Base-by-base conservation (phyloP, 2,113 vertebrate genomes). In the Rhegmatorhina hoffmannsi region DNA sequence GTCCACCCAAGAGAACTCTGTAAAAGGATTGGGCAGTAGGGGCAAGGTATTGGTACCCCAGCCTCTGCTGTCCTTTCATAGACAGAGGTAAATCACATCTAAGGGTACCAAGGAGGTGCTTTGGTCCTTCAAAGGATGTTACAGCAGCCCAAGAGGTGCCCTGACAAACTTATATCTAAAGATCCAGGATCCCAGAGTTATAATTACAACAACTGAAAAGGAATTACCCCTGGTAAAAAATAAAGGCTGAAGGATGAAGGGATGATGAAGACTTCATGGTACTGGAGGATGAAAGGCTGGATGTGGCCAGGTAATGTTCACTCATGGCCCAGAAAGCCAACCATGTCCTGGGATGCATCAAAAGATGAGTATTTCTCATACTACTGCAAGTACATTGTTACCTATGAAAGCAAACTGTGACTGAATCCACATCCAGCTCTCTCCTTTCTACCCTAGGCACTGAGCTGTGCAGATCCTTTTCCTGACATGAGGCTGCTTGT, bases 351-450 rank as follows among this genome's bases (percentile, higher is more conserved):
- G 75, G 40, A 47, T 69, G 17, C 47, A 62, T 34, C 47, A 47
- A 34, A 68, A 62, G 24, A 31, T 43, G 24, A 5, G 0, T 21
- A 46, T 79, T 88, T 69, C n/a, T 69, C n/a, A 17, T 17, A 11
- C 28, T 50, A 53, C n/a, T 79, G 29, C 21, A 73, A 36, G 28
- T 23, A 72, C 40, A 53, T 33, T 0, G 0, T 17, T 56, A 44
- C 10, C 31, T 46, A n/a, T 2, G 7, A 69, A 85, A 90, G 36
- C 17, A 77, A 87, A 20, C 28, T 25, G 25, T 43, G 63, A 46
- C 15, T 46, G 28, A 12, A 34, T 55, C 72, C 66, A 25, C 36
- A 33, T 43, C 20, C 14, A 36, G 26, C 36, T 46, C 7, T 38
- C 38, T 80, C 29, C 55, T 53, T 91, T 46, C 53, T 50, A 10